Evolutionary conservation across 2,888 invertebrate species (phyloP).

Genomic region (Petrolisthes manimaculis): DNA sequence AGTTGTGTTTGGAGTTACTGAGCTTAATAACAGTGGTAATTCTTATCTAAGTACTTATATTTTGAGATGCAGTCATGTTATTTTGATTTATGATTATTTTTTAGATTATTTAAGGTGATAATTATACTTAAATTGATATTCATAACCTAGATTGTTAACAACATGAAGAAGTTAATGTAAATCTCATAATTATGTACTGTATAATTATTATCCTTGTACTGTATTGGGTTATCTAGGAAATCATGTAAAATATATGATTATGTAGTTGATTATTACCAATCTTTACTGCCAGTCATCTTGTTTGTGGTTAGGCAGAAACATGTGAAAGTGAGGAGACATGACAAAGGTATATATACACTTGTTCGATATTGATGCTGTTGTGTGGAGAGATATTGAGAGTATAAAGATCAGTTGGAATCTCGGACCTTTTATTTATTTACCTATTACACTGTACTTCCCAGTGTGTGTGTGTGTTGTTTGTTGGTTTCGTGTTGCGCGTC

Average conservation of each 20-base stretch:
- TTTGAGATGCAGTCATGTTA: no score
- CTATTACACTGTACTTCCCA: not conserved
- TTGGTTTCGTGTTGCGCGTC: no score
- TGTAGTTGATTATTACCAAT: not conserved
- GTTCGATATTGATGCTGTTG: constrained; percentile 42
- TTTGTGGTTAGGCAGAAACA: not conserved
- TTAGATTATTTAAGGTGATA: no score
- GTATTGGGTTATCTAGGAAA: not conserved
- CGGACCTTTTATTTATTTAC: constrained; percentile 19
- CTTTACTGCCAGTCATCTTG: constrained; percentile 29
- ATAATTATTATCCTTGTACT: not conserved
- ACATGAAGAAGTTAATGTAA: not conserved
- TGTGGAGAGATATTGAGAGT: constrained; percentile 44
- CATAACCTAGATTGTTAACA: not conserved
- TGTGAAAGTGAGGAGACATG: not conserved
- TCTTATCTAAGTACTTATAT: no score
- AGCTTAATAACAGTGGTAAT: no score
- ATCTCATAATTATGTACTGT: not conserved
- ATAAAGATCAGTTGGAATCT: constrained; percentile 52
- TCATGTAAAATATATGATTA: not conserved
- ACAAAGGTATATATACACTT: constrained; percentile 16
- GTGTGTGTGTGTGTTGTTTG: no score
- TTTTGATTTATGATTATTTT: no score
- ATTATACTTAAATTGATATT: not conserved
- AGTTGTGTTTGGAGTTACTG: no score